Evolutionary conservation across 2,888 invertebrate genomes (phyloP).

Genomic region (Spilarctia lutea): DNA sequence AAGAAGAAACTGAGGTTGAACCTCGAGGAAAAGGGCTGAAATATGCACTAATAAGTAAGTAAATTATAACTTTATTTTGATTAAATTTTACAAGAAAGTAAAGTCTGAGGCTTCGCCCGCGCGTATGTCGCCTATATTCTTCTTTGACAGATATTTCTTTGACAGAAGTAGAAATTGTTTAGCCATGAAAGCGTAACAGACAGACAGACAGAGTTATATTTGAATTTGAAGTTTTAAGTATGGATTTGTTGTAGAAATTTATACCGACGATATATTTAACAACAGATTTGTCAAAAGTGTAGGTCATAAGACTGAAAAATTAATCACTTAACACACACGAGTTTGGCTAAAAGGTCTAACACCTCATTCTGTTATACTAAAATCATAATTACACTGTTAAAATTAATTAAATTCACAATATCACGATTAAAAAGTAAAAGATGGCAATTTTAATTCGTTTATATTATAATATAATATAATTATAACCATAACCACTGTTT

Average conservation of each 20-base stretch:
- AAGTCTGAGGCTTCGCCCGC: too few relatives aligned
- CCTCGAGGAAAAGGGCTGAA: constrained; percentile 72
- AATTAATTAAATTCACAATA: background rate
- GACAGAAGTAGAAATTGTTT: too few relatives aligned
- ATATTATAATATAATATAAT: background rate
- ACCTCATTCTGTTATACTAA: background rate
- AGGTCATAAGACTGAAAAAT: background rate
- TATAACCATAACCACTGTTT: too few relatives aligned
- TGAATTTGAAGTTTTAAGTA: too few relatives aligned
- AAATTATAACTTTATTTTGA: background rate
- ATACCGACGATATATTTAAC: background rate
- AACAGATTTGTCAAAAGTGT: background rate
- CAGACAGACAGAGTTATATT: too few relatives aligned
- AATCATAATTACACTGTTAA: background rate
- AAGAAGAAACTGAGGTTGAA: constrained; percentile 56
- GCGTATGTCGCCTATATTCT: too few relatives aligned
- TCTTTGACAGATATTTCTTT: too few relatives aligned
- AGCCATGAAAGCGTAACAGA: too few relatives aligned
- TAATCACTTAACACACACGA: background rate
- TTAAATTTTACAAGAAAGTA: background rate
- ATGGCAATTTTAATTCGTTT: background rate
- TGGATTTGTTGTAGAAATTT: background rate
- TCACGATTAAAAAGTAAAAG: background rate
- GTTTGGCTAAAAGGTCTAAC: background rate
- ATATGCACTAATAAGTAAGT: constrained; percentile 79